These are phyloP conservation scores for Zaprionus ghesquierei DNA, from an alignment of 1,140 invertebrate species.

Conservation along the genomic window DNA sequence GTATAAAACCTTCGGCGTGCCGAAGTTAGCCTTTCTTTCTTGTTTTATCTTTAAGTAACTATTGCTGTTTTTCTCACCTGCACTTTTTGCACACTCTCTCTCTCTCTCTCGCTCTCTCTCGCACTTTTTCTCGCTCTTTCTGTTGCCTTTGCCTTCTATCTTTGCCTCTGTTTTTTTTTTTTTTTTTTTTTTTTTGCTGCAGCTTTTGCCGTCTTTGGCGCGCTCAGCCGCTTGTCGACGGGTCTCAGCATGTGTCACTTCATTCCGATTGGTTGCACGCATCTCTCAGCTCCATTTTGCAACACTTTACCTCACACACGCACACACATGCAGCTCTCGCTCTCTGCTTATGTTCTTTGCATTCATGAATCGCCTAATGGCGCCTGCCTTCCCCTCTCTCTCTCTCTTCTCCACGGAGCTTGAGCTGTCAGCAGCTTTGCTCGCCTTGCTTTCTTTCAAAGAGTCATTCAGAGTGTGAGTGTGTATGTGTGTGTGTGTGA, in stretches of 20 bases:
- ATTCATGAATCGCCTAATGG: constrained; percentile 9
- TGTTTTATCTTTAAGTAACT: background rate
- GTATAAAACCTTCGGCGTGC: too few relatives aligned
- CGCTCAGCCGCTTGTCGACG: constrained; percentile 19
- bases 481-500: constrained; percentile 1
- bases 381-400: background rate
- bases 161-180: too few relatives aligned
- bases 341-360: constrained; percentile 24
- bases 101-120: background rate
- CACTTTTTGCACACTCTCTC: background rate
- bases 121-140: background rate
- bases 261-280: constrained; percentile 43
- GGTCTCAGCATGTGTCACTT: constrained; percentile 41
- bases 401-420: constrained; percentile 1
- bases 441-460: background rate
- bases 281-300: constrained; percentile 2
- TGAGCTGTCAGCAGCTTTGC: constrained; percentile 15
- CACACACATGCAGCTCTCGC: background rate
- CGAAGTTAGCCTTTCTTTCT: too few relatives aligned
- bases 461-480: background rate
- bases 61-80: constrained; percentile 8
- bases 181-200: background rate
- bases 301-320: constrained; percentile 7
- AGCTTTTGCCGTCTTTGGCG: background rate
- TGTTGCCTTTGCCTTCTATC: background rate